Base-by-base conservation (phyloP, 2,797 vertebrate species). In the Myotis pilosus region DNA sequence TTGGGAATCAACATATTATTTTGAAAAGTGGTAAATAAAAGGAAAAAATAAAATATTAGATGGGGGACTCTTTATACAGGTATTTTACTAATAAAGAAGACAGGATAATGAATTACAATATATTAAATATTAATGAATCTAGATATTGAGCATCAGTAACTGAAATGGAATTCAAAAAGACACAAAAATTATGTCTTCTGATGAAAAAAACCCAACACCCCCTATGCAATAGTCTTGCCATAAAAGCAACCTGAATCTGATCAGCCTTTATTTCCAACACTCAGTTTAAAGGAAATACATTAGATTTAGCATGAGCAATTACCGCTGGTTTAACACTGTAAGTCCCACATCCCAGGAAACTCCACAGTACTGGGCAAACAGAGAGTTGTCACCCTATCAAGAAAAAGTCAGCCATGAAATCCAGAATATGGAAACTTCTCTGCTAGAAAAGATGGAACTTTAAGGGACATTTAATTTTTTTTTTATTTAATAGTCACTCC, bases 11-110 rank as follows among this genome's bases (percentile, higher is more conserved):
- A 66, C 12, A 81, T 53, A 60, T 25, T 91, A 49, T 82, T 95
- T 95, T 68, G 51, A 69, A 95, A 94, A 83, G 38, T 55, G 8
- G 9, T 51, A 86, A 86, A 74, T 33, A 69, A 69, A 68, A 82
- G 47, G 53, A 62, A 68, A 78, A 44, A 51, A 38, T 69, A n/a
- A 17, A 79, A 44, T 30, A 60, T 47, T 41, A 72, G 28, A 71
- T 85, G 53, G 51, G 19, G 23, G 22, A 83, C 44, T 30, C 36
- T 79, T 38, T 33, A 51, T 49, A 55, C n/a, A 87, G 87, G 6
- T 79, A 79, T 41, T 83, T 33, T 81, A 74, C 19, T 81, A 49
- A 82, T 49, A 79, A 89, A 49, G 55, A 75, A 74, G 55, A 38
- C 4, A 74, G 28, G 41, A 74, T 64, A 49, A 64, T 41, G 17